A percentile compares a stretch with the other conserved stretches of the same genome.
These are phyloP conservation scores for Trichopoda pennipes DNA, from an alignment of 2,888 invertebrate species.

Conservation along the genomic window DNA sequence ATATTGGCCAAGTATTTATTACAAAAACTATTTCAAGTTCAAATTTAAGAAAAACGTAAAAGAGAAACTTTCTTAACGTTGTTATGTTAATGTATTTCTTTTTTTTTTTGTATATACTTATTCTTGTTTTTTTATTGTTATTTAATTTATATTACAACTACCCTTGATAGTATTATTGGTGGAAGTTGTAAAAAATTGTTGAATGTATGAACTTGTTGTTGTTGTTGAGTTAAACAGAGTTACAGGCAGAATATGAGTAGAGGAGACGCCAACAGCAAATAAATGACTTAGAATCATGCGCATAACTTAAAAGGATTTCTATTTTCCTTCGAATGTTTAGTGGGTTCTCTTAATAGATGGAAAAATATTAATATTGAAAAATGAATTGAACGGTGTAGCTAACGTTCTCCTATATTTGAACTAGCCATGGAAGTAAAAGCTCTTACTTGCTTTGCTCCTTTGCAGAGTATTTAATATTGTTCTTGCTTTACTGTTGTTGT, in stretches of 20 bases:
- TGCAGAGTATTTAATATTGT: background rate
- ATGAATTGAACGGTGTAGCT: background rate
- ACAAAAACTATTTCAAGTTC: conserved; percentile 44
- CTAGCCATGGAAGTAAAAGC: background rate
- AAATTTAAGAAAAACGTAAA: conserved; percentile 35
- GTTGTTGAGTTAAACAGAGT: conserved; percentile 44
- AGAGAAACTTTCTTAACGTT: conserved; percentile 32
- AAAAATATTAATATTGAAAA: background rate
- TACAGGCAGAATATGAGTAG: background rate
- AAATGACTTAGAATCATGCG: conserved; percentile 40
- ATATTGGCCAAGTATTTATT: background rate
- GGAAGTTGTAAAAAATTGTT: conserved; percentile 41
- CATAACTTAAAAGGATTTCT: conserved; percentile 38
- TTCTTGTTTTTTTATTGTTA: conserved; percentile 31
- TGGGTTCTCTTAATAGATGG: too few species aligned
- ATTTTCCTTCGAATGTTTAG: background rate
- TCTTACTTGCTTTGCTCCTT: too few species aligned
- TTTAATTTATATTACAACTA: conserved; percentile 21
- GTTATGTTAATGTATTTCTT: background rate
- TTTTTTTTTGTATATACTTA: conserved; percentile 21
- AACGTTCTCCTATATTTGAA: background rate
- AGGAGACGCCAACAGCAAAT: conserved; percentile 26
- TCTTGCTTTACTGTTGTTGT: conserved; percentile 4
- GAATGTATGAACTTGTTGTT: conserved; percentile 66
- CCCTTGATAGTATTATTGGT: conserved; percentile 16